Percentiles rank a stretch among this genome's conserved stretches.
phyloP scores from a whole-genome alignment of 1,140 invertebrate species.

The Orussus abietinus region DNA sequence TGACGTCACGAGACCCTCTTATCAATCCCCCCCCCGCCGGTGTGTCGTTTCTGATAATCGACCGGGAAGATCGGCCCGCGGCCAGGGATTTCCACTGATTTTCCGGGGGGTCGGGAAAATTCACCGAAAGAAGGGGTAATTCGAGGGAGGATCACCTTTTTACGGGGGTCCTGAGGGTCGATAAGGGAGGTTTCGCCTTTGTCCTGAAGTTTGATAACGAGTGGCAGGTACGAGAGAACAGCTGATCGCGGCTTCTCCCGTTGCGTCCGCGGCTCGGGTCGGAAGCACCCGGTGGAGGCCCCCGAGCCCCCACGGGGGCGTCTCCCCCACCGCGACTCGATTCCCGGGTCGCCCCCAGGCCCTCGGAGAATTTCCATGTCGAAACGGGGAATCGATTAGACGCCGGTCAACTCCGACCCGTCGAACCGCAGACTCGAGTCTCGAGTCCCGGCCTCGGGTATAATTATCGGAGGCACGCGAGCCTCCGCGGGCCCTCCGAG shows the following conservation, averaged over 20 bases:
- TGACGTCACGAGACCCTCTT: constrained; percentile 20
- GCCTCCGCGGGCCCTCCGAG: constrained; percentile 34
- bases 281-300: too few species aligned
- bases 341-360: constrained; percentile 10
- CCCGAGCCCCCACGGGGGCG: constrained; percentile 13
- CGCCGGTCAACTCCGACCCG: constrained; percentile 49
- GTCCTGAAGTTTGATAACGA: too few species aligned
- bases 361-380: constrained; percentile 42
- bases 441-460: constrained; percentile 29
- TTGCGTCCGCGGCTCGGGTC: too few species aligned
- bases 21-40: constrained; percentile 2
- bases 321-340: constrained; percentile 28
- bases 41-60: constrained; percentile 2
- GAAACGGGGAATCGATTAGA: constrained; percentile 48
- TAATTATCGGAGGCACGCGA: constrained; percentile 51
- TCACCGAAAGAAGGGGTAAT: not conserved
- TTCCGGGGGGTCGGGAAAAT: constrained; percentile 4
- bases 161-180: too few species aligned
- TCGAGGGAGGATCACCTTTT: too few species aligned
- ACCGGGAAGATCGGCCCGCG: constrained; percentile 1
- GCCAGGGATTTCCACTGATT: constrained; percentile 3
- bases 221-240: too few species aligned
- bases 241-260: too few species aligned
- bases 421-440: constrained; percentile 44
- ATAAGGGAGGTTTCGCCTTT: too few species aligned